Evolutionary conservation across 2,113 vertebrate genomes (phyloP).

Genomic region (Tauraco erythrolophus): DNA sequence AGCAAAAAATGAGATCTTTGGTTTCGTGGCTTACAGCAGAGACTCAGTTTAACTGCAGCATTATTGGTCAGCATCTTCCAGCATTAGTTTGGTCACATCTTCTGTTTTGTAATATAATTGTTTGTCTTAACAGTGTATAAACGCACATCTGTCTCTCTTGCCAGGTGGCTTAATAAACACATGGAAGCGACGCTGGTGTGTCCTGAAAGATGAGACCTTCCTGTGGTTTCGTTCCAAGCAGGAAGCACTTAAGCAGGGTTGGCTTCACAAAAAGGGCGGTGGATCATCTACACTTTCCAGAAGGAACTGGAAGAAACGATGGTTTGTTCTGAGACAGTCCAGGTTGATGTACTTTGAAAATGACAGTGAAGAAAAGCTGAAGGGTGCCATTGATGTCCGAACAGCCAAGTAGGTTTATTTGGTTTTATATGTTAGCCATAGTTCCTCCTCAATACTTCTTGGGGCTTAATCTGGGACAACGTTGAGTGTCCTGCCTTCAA

Average conservation of each 20-base stretch:
- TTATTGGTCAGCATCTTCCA: not conserved
- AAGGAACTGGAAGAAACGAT: conserved; percentile 97
- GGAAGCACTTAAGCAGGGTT: conserved; percentile 97
- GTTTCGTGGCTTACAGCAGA: not conserved
- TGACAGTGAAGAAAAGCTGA: conserved; percentile 93
- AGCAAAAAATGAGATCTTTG: not conserved
- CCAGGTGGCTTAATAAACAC: conserved; percentile 95
- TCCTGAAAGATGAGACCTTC: conserved; percentile 97
- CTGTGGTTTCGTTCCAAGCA: conserved; percentile 98
- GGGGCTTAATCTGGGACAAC: not conserved
- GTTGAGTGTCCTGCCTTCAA: not conserved
- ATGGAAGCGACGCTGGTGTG: conserved; percentile 97
- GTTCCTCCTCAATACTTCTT: not conserved
- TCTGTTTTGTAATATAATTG: not conserved
- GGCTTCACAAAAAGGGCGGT: conserved; percentile 96
- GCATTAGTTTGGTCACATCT: not conserved
- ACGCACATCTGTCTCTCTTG: not conserved
- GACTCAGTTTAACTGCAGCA: not conserved
- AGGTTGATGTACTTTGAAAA: conserved; percentile 96
- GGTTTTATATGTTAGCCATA: not conserved
- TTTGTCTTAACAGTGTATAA: not conserved
- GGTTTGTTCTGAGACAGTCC: conserved; percentile 96
- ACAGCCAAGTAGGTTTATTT: conserved; percentile 84
- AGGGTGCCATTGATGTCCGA: conserved; percentile 92
- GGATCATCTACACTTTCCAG: conserved; percentile 94